Evolutionary conservation across 1,140 invertebrate species (phyloP), one percentile per base, ranked within the genome.

Genomic region (Aphidius gifuensis): DNA sequence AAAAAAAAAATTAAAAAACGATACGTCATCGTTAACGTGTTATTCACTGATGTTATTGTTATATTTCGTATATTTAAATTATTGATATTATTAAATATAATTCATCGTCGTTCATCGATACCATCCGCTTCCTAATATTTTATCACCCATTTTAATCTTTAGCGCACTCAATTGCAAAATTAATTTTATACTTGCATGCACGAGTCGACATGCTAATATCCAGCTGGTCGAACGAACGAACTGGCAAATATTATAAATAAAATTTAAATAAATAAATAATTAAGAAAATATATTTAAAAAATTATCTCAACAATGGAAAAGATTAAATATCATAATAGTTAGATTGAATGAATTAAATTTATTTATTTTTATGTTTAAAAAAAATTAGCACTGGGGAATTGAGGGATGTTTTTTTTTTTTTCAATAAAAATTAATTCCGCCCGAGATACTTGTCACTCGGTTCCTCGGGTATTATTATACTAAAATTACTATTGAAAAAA

Each of bases 41-140:
- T 61, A 61, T 62, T 65, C 58, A 65, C 64, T 65, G 23, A 32
- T 32, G 58, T 65, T 66, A 66, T 62, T 66, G 64, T 66, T 66
- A 66, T 63, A 54, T 63, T 63, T 62, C 61, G 60, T 66, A 66
- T 66, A 66, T 66, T 60, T 63, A 63, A 60, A 66, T 65, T 65
- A 66, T 60, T 61, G 62, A 50, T 66, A 66, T 60, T 66, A 57
- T 63, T 62, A 62, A 57, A 64, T 51, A 60, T 58, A 21, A 16
- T 53, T n/a, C 47, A 32, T 53, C 47, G 44, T 64, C 58, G 62
- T 60, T 64, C 53, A 60, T 60, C 58, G 53, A 60, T 60, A 60
- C 56, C 51, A 62, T 62, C 58, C 58, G 57, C 50, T 55, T 38
- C 44, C 51, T 54, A n/a, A 23, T 54, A 42, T 11, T 55, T n/a